These are phyloP conservation scores for Tetropium fuscum DNA, from an alignment of 2,888 invertebrate genomes.

Conservation along the genomic window DNA sequence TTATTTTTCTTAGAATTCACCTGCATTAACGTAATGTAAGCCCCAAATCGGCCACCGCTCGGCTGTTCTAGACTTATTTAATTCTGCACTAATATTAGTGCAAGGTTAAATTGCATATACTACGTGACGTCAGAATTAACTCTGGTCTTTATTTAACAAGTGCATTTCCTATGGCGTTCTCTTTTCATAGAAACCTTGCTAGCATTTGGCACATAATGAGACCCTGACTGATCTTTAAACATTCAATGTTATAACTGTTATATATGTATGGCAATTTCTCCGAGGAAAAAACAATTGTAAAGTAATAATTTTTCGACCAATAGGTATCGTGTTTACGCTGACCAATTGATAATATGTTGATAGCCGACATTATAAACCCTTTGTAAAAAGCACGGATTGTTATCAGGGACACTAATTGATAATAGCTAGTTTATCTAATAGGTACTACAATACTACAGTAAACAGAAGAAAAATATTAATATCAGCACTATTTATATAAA, in stretches of 20 bases:
- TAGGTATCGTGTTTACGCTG: no score
- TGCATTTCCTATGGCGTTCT: slow-evolving; percentile 54
- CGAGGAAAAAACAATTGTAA: not conserved
- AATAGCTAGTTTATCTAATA: no score
- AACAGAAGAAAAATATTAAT: no score
- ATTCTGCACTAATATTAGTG: slow-evolving; percentile 65
- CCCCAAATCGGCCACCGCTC: slow-evolving; percentile 38
- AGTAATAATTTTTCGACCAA: not conserved
- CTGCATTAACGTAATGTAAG: slow-evolving; percentile 6
- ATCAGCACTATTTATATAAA: no score
- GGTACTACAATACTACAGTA: no score
- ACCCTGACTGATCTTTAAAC: slow-evolving; percentile 54
- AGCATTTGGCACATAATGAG: slow-evolving; percentile 53
- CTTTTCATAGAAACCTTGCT: slow-evolving; percentile 53
- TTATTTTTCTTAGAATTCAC: slow-evolving; percentile 4
- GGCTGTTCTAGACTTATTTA: slow-evolving; percentile 28
- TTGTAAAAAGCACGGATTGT: no score
- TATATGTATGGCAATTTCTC: slow-evolving; percentile 34
- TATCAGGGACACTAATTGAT: no score
- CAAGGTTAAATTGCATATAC: slow-evolving; percentile 58
- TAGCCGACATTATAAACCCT: no score
- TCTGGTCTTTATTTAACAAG: slow-evolving; percentile 49
- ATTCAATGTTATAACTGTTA: slow-evolving; percentile 51
- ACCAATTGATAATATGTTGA: no score
- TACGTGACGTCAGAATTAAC: slow-evolving; percentile 49